phyloP scores from a whole-genome alignment of 2,113 vertebrate species.

The Himantopus leucocephalus region DNA sequence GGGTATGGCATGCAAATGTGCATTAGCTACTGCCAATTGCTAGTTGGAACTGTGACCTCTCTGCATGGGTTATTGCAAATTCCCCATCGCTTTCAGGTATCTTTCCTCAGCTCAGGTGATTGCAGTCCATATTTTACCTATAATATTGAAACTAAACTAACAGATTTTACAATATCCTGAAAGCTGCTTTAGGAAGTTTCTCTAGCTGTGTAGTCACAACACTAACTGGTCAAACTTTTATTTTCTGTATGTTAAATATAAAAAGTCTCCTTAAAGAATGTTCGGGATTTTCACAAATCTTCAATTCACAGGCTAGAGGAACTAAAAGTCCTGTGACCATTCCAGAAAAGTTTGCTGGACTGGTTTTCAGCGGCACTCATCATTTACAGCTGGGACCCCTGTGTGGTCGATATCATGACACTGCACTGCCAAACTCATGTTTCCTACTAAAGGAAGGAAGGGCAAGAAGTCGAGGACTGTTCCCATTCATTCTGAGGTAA shows the following conservation, averaged over 20 bases:
- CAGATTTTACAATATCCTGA: neutral
- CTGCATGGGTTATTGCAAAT: neutral
- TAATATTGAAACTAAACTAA: neutral
- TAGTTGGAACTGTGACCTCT: neutral
- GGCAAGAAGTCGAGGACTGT: neutral
- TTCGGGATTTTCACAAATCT: neutral
- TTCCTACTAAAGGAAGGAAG: neutral
- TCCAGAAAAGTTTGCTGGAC: neutral
- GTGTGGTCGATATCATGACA: neutral
- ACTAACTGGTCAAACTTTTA: neutral
- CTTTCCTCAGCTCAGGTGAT: neutral
- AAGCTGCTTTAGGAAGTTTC: neutral
- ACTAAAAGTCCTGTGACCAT: neutral
- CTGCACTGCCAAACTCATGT: neutral
- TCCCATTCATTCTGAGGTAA: neutral
- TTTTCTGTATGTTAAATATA: neutral
- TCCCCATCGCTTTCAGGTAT: neutral
- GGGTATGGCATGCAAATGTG: neutral
- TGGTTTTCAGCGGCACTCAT: neutral
- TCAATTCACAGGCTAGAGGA: neutral
- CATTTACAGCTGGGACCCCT: neutral
- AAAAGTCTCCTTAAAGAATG: neutral
- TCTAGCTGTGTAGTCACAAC: neutral
- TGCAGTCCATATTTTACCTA: neutral
- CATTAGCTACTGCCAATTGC: neutral